Percentiles rank a stretch among this genome's conserved stretches.
Evolutionary conservation across 2,888 invertebrate species (phyloP).

Genomic region (Melanargia galathea): DNA sequence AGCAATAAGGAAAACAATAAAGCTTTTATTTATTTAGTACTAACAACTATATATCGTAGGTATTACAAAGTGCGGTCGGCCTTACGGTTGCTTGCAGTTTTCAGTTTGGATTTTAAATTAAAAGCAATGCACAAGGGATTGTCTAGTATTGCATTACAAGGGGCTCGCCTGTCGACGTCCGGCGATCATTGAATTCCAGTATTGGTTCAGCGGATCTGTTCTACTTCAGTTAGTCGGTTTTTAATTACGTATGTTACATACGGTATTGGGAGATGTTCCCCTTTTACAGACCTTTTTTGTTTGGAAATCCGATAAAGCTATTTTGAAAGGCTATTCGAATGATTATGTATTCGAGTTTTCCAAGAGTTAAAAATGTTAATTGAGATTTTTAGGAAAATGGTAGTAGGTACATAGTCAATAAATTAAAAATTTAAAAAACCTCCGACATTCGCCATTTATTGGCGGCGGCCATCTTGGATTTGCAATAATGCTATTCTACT

Average conservation of each 20-base stretch:
- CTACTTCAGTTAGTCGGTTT: constrained; percentile 11
- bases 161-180: constrained; percentile 34
- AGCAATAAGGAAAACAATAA: too few relatives aligned
- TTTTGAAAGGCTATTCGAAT: not conserved
- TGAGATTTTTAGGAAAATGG: too few relatives aligned
- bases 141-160: constrained; percentile 47
- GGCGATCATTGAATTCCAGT: constrained; percentile 38
- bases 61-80: not conserved
- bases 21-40: too few relatives aligned
- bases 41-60: too few relatives aligned
- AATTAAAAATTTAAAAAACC: too few relatives aligned
- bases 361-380: not conserved
- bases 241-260: constrained; percentile 16
- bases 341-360: not conserved
- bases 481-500: too few relatives aligned
- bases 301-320: not conserved
- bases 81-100: constrained; percentile 51
- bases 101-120: constrained; percentile 67
- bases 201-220: constrained; percentile 17
- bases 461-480: too few relatives aligned
- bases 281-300: not conserved
- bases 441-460: too few relatives aligned
- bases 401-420: too few relatives aligned
- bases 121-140: constrained; percentile 60
- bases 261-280: not conserved